Evolutionary conservation across 1,140 invertebrate species (phyloP), one percentile per base, ranked within the genome.

Genomic region (Psix sp.): DNA sequence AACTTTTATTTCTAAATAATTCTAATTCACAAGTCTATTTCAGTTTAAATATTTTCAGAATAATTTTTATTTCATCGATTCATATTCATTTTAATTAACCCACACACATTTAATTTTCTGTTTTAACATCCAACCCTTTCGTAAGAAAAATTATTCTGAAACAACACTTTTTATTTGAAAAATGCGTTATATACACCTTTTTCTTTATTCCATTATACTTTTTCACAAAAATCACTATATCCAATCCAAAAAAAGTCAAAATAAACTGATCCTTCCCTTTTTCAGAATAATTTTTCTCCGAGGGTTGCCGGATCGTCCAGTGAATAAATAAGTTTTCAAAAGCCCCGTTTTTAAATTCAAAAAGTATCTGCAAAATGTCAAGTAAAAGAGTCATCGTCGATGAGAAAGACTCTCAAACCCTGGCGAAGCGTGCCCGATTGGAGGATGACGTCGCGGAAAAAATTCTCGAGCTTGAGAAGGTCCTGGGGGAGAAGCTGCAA

Each of bases 391-490:
- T 3, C 1, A 15, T 11, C 29, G n/a, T 1, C 0, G 10, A 20
- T 3, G 24, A 39, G 6, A 35, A 52, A n/a, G 14, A n/a, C 26
- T 7, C 7, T 29, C 2, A 26, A 14, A 0, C n/a, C 10, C 14
- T 16, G 10, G 4, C 18, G 9, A 52, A 54, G 3, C 17, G 18
- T 13, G n/a, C 5, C 2, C 18, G 20, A 21, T 5, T 6, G 7
- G 14, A 14, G 0, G 15, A 21, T 7, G 59, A 68, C 13, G 77
- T 85, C 24, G 49, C 81, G 16, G 77, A 84, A 10, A 71, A 71
- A 60, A 60, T 88, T n/a, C 74, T 88, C 36, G 48, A 74, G 0
- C 51, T 87, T 13, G 87, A 88, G 68, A 72, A 66, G 59, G 56
- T 76, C 6, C 77, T 88, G 3, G 81, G 77, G 20, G 24, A 43